phyloP scores from a whole-genome alignment of 2,888 invertebrate species.

The Aleiodes leptofemur region DNA sequence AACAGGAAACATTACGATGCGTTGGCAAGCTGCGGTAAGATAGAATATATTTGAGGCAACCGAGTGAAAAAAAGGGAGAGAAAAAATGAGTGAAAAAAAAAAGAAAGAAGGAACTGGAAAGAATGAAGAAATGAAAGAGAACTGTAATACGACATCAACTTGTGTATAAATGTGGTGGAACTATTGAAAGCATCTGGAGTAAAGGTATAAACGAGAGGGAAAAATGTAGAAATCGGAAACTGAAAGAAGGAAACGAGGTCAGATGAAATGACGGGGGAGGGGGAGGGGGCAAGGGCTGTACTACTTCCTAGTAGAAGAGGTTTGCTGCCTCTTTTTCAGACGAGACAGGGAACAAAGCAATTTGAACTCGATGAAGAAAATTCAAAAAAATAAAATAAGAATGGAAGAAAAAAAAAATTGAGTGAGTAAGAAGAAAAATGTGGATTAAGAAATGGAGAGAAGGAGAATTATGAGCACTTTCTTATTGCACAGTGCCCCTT shows the following conservation, averaged over 20 bases:
- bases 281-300: constrained; percentile 5
- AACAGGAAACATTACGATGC: constrained; percentile 47
- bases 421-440: neutral
- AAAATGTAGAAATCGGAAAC: constrained; percentile 39
- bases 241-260: constrained; percentile 42
- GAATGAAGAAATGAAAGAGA: constrained; percentile 24
- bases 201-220: constrained; percentile 28
- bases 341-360: constrained; percentile 34
- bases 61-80: constrained; percentile 12
- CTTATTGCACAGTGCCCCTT: constrained; percentile 13
- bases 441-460: constrained; percentile 11
- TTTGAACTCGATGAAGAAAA: neutral
- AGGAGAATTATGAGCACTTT: constrained; percentile 29
- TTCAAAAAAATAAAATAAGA: constrained; percentile 6
- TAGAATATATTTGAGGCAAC: constrained; percentile 27
- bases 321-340: constrained; percentile 30
- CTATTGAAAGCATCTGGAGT: constrained; percentile 40
- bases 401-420: neutral
- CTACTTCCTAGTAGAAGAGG: constrained; percentile 27
- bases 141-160: constrained; percentile 18
- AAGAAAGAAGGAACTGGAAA: constrained; percentile 32
- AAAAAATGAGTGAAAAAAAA: constrained; percentile 10
- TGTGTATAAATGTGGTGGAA: constrained; percentile 37
- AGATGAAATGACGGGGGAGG: constrained; percentile 32
- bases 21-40: constrained; percentile 48